Percentiles rank a stretch among this genome's conserved stretches.
Conservation (phyloP, 2,113 vertebrate species). For the Nibea albiflora region DNA sequence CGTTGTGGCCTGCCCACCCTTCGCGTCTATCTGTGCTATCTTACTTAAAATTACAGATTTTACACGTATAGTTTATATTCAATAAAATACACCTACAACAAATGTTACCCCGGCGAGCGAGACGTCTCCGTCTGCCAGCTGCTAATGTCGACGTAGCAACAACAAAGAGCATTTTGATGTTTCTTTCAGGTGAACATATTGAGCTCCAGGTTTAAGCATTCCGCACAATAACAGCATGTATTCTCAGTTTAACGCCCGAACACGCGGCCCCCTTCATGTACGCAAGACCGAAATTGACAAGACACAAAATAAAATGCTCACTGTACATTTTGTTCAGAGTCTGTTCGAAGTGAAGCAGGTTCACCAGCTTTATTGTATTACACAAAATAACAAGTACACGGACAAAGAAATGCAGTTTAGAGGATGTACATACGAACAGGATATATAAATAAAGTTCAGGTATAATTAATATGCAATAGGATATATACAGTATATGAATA, state of each 20-base stretch:
- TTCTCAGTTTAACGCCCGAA: not conserved
- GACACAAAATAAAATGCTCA: not conserved
- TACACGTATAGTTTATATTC: slow-evolving; percentile 2
- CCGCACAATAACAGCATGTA: slow-evolving; percentile 6
- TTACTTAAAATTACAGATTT: slow-evolving; percentile 9
- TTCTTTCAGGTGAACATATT: not conserved
- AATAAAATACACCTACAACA: slow-evolving; percentile 28
- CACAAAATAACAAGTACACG: no score
- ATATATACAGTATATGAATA: no score
- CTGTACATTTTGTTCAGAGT: not conserved
- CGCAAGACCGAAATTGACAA: not conserved
- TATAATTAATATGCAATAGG: no score
- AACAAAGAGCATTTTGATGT: slow-evolving; percentile 28
- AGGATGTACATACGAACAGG: no score
- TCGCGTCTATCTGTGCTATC: not conserved
- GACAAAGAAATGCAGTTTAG: no score
- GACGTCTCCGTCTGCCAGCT: slow-evolving; percentile 25
- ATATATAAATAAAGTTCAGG: no score
- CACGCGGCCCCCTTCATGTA: not conserved
- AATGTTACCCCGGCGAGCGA: slow-evolving; percentile 15
- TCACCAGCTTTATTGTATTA: not conserved
- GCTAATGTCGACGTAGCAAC: not conserved
- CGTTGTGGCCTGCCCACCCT: not conserved
- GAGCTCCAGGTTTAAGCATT: slow-evolving; percentile 1
- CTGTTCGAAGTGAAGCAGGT: not conserved